Evolutionary conservation across 1,140 invertebrate species (phyloP), one percentile per base, ranked within the genome.

Genomic region (Belonocnema kinseyi): DNA sequence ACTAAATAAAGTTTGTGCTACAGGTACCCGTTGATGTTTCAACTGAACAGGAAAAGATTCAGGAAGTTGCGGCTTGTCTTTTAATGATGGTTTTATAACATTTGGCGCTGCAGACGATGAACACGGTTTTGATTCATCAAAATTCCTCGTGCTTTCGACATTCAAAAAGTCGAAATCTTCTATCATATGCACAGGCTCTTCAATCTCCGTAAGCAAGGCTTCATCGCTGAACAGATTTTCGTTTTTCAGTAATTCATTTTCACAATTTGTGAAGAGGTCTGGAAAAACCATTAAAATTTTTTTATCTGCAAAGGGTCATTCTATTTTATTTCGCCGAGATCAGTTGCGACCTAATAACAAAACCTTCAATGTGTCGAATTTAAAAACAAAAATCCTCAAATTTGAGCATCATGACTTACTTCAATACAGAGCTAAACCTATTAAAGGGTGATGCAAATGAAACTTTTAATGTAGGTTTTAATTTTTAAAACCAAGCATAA

Each of bases 261-360:
- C 90, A 82, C 88, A 91, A 58, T 90, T 90, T 21, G 86, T 87
- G 2, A 91, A 70, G 1, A 92, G 75, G 85, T 91, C 90, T 92
- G 80, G 40, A 88, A 85, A 75, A 11, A 46, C 40, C 40, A 46
- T 46, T 46, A 46, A 50, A 71, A 76, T 26, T 33, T 33, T 33
- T 33, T 33, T 33, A 33, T 33, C 26, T 5, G 26, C 26, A 5
- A 33, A 33, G 3, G 26, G 26, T 33, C 26, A 33, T 33, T 33
- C 26, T 5, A 33, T 33, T 33, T 33, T 33, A 33, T 33, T 5
- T 33, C 26, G 26, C 26, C 26, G 26, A 33, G 5, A 33, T 33
- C 26, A 5, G 26, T 33, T 33, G 4, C 26, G 26, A 33, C 26
- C 26, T 3, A 33, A 2, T 5, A 33, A 33, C 2, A 33, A 33